A percentile compares a stretch with the other conserved stretches of the same genome.
These are phyloP conservation scores for cat (Felis catus) DNA, from an alignment of 2,113 vertebrate species.

Conservation along the genomic window F.catus_Fca126_mat1.0 CM031420.1:61353501-61354000, in stretches of 20 bases:
- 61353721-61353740: not conserved
- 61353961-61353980: slow-evolving; percentile 39
- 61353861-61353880: not conserved
- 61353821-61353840: not conserved
- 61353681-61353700: not conserved
- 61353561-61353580: not conserved
- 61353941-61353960: not conserved
- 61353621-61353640: not conserved
- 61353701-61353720: not conserved
- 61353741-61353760: not conserved
- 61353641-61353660: not conserved
- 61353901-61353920: not conserved
- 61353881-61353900: not conserved
- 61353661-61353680: not conserved
- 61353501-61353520: not conserved
- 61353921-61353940: not conserved
- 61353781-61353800: slow-evolving; percentile 16
- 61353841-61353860: not conserved
- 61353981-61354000: not conserved
- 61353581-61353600: not conserved
- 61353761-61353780: not conserved
- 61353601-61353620: not conserved
- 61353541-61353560: not conserved
- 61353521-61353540: not conserved
- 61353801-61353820: not conserved